Evolutionary conservation across 2,113 vertebrate species (phyloP).

Genomic region (Argyrosomus japonicus): DNA sequence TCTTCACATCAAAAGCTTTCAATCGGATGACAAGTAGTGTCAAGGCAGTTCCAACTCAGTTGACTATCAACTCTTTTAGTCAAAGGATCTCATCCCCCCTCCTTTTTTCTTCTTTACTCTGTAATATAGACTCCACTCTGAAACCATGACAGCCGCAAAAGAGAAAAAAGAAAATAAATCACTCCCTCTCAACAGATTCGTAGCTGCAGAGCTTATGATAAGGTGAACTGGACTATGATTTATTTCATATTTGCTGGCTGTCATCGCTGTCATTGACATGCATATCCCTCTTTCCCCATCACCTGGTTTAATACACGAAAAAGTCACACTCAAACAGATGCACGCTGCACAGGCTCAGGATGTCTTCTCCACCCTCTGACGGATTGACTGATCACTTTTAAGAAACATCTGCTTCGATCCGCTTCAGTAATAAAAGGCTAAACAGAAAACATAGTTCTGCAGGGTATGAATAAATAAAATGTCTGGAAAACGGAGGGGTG

Average conservation of each 20-base stretch:
- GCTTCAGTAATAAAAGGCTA: conserved; percentile 45
- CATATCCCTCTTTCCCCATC: conserved; percentile 27
- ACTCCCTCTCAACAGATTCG: conserved; percentile 35
- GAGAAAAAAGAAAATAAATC: conserved; percentile 22
- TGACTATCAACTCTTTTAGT: conserved; percentile 47
- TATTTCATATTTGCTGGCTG: conserved; percentile 44
- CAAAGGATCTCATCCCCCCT: conserved; percentile 37
- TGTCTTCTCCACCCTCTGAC: conserved; percentile 22
- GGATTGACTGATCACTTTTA: conserved; percentile 48
- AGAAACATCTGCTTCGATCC: conserved; percentile 61
- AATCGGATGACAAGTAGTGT: conserved; percentile 62
- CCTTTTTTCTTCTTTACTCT: conserved; percentile 24
- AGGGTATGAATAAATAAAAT: conserved; percentile 45
- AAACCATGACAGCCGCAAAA: conserved; percentile 52
- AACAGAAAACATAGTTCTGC: conserved; percentile 28
- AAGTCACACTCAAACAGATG: conserved; percentile 36
- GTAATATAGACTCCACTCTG: conserved; percentile 18
- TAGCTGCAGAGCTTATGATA: conserved; percentile 34
- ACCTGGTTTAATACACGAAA: conserved; percentile 18
- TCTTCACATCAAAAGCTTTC: conserved; percentile 67
- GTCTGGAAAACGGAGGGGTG: not conserved
- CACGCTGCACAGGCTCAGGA: not conserved
- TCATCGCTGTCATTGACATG: conserved; percentile 31
- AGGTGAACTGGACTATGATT: conserved; percentile 46
- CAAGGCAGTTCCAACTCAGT: conserved; percentile 53